Base-by-base conservation (phyloP, 2,888 invertebrate genomes). In the Drosophila bunnanda region DNA sequence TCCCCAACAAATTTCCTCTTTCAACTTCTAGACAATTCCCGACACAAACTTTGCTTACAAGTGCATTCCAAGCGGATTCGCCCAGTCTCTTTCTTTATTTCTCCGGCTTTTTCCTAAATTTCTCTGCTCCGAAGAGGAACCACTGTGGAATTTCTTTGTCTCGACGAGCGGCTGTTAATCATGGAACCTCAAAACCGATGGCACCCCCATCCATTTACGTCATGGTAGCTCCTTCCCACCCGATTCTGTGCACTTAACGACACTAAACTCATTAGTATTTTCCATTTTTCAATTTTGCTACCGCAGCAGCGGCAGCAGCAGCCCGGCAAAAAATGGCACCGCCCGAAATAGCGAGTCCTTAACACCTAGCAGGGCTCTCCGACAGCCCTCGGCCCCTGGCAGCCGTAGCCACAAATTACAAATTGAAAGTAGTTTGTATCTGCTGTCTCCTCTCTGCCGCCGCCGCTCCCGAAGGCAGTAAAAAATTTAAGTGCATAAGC, bases 341-440 rank as follows among this genome's bases (percentile, higher is more conserved):
- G 36, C 30, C 58, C 59, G 38, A 54, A 76, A 84, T 43, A 65
- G 44, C 41, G 44, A 64, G 62, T 72, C 76, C 77, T 77, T 82
- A 69, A 80, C 79, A 80, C 82, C 75, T 77, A 74, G 65, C 54
- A 44, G 50, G 25, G 39, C 48, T 43, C 41, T 54, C 41, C 32
- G 22, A 22, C 25, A 50, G 52, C 50, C 54, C 67, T 39, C 55
- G 48, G n/a, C 15, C 22, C 38, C 6, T 44, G 34, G 41, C 38
- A 43, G 52, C 61, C 69, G 36, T 64, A 75, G 76, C 82, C 81
- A 88, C 89, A 89, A 86, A 88, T 86, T 86, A 86, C 85, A 86
- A 86, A 88, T 86, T 86, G 88, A 86, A 88, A 88, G 85, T 81
- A 86, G 88, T 85, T 88, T 85, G 85, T 86, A 88, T 80, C 84